These are phyloP conservation scores for Rhinoraja longicauda DNA, from an alignment of 2,797 vertebrate species.

Conservation along the genomic window DNA sequence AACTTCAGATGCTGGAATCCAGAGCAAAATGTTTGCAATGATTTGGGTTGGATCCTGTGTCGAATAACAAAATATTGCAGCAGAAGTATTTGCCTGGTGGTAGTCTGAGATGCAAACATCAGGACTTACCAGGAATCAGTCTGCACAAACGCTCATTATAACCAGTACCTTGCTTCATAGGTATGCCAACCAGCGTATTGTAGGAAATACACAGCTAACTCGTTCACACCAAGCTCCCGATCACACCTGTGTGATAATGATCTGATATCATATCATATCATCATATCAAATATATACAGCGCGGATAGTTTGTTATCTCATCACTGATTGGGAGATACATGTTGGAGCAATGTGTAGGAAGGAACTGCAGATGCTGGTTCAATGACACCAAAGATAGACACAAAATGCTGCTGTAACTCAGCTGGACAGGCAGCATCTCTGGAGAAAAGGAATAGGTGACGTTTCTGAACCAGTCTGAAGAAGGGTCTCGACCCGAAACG, in stretches of 20 bases:
- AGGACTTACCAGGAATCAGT: not conserved
- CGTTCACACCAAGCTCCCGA: not conserved
- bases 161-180: not conserved
- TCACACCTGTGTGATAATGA: not conserved
- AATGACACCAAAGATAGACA: too few relatives aligned
- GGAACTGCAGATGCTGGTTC: not conserved
- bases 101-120: not conserved
- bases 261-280: too few relatives aligned
- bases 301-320: not conserved
- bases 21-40: too few relatives aligned
- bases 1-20: too few relatives aligned
- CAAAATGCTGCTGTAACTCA: too few relatives aligned
- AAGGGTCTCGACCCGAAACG: too few relatives aligned
- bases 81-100: not conserved
- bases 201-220: not conserved
- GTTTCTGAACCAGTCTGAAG: too few relatives aligned
- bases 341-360: not conserved
- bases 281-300: too few relatives aligned
- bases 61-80: too few relatives aligned
- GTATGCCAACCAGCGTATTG: not conserved
- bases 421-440: too few relatives aligned
- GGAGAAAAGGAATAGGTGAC: too few relatives aligned
- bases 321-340: not conserved
- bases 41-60: too few relatives aligned
- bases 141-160: not conserved